phyloP scores from a whole-genome alignment of 2,113 vertebrate species.

The Lophochroa leadbeateri region DNA sequence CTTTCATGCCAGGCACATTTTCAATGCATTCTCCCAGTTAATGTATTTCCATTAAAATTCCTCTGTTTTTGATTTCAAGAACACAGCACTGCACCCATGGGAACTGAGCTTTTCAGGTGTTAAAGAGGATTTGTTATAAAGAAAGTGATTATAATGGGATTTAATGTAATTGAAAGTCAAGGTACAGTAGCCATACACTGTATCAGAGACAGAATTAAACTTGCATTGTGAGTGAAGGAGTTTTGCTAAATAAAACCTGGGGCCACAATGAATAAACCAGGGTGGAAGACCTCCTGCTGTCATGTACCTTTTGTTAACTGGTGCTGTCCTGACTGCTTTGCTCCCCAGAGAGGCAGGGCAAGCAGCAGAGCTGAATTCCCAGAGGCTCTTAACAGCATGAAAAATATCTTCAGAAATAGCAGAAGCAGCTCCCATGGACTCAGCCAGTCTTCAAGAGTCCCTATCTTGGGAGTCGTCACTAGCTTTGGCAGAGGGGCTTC shows the following conservation, averaged over 20 bases:
- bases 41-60: slow-evolving; percentile 68
- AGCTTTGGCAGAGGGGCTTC: not conserved
- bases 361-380: not conserved
- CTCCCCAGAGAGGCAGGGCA: not conserved
- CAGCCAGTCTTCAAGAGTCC: accelerated
- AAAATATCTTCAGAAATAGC: not conserved
- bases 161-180: slow-evolving; percentile 81
- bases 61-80: slow-evolving; percentile 75
- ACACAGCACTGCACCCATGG: slow-evolving; percentile 67
- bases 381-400: not conserved
- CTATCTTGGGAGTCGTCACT: not conserved
- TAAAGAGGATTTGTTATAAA: slow-evolving; percentile 83
- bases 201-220: slow-evolving; percentile 71
- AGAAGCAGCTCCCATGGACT: not conserved
- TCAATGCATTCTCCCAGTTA: slow-evolving; percentile 56
- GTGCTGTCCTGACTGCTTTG: not conserved
- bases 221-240: slow-evolving; percentile 59
- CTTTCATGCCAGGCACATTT: slow-evolving; percentile 66
- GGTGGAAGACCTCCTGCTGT: not conserved
- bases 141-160: slow-evolving; percentile 81
- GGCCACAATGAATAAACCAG: not conserved
- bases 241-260: slow-evolving; percentile 70
- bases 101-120: slow-evolving; percentile 79
- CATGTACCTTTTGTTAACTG: not conserved
- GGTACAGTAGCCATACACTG: slow-evolving; percentile 74